These are phyloP conservation scores for Chlorodrepanis virens DNA, from an alignment of 2,113 vertebrate genomes.

Conservation along the genomic window DNA sequence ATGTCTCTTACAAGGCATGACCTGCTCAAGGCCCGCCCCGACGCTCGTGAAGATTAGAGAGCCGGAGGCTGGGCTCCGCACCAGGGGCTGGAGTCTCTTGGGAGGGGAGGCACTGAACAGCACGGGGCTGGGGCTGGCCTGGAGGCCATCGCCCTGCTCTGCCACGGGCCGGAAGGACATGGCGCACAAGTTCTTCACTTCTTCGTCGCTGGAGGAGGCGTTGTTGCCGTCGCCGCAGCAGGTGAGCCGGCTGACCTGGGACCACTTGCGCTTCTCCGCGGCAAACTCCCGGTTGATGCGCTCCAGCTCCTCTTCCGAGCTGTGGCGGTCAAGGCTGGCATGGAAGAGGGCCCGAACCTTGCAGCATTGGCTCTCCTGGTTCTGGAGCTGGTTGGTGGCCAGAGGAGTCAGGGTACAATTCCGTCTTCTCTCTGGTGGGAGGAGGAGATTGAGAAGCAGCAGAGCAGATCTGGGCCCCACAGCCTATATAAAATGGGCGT, in stretches of 20 bases:
- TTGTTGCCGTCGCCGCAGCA: slow-evolving; percentile 74
- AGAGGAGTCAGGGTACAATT: slow-evolving; percentile 84
- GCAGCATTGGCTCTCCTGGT: slow-evolving; percentile 83
- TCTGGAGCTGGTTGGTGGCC: slow-evolving; percentile 87
- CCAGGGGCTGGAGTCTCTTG: slow-evolving; percentile 80
- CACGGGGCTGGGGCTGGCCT: slow-evolving; percentile 79
- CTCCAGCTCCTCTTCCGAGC: slow-evolving; percentile 90
- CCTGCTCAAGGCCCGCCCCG: slow-evolving; percentile 80
- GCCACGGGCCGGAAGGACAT: slow-evolving; percentile 57
- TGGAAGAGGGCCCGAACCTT: slow-evolving; percentile 82
- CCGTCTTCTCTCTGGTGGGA: slow-evolving; percentile 79
- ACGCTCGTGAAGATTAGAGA: slow-evolving; percentile 77
- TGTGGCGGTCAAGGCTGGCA: slow-evolving; percentile 84
- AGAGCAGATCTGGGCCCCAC: neutral
- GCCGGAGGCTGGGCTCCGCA: slow-evolving; percentile 71
- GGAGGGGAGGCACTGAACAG: slow-evolving; percentile 90
- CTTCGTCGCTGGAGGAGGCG: slow-evolving; percentile 88
- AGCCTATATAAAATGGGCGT: neutral
- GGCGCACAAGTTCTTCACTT: slow-evolving; percentile 85
- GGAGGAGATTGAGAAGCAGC: neutral
- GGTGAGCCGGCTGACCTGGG: slow-evolving; percentile 68
- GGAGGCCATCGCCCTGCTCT: slow-evolving; percentile 54
- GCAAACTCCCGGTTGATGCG: slow-evolving; percentile 80
- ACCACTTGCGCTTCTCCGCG: slow-evolving; percentile 83
- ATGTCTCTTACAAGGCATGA: slow-evolving; percentile 84